Percentiles rank a stretch among this genome's conserved stretches.
Conservation (phyloP, 2,797 vertebrate genomes). For the Peromyscus eremicus region DNA sequence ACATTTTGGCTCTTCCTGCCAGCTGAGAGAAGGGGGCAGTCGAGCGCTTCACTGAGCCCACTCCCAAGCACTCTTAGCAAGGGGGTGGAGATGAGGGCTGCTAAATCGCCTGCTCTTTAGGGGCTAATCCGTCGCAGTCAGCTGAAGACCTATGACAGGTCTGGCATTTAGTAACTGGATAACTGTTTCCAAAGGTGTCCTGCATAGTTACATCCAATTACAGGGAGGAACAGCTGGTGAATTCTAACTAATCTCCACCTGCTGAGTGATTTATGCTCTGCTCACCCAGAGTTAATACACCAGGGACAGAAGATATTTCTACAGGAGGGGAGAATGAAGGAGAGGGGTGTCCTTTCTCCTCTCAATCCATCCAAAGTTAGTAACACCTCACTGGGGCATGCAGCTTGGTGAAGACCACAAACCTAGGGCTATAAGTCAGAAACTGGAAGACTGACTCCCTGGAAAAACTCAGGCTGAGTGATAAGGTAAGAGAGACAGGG, state of each 20-base stretch:
- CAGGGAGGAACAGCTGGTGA: conserved; percentile 85
- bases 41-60: conserved; percentile 46
- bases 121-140: conserved; percentile 82
- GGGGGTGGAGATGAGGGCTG: conserved; percentile 59
- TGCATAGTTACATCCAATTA: conserved; percentile 86
- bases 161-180: conserved; percentile 86
- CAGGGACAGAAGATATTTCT: conserved; percentile 81
- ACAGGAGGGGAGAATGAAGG: conserved; percentile 51
- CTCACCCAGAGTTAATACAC: conserved; percentile 80
- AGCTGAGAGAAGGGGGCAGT: conserved; percentile 48
- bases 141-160: conserved; percentile 84
- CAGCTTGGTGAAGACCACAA: conserved; percentile 12
- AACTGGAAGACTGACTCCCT: conserved; percentile 16
- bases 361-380: conserved; percentile 64
- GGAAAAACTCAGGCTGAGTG: conserved; percentile 26
- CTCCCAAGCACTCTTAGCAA: conserved; percentile 63
- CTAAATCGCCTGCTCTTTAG: conserved; percentile 80
- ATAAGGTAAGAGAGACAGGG: not conserved
- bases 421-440: not conserved
- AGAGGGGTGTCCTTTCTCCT: conserved; percentile 73
- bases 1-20: not conserved
- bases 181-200: conserved; percentile 86
- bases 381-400: conserved; percentile 19
- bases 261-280: conserved; percentile 85
- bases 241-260: conserved; percentile 86